A percentile compares a stretch with the other conserved stretches of the same genome.
Evolutionary conservation across 2,888 invertebrate species (phyloP).

Genomic region (Cenopis cana): DNA sequence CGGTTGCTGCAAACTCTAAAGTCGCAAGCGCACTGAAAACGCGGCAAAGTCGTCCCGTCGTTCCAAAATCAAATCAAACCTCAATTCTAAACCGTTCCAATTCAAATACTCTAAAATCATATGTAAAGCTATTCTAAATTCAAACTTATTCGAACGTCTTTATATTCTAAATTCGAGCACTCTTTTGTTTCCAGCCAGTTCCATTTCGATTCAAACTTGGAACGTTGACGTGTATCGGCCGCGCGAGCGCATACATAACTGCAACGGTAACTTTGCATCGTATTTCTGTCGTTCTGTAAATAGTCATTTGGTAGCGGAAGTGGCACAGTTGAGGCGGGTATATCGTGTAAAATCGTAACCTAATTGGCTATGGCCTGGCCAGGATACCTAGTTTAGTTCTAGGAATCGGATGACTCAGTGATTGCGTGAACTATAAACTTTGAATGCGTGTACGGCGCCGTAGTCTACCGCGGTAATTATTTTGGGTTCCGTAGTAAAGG

Average conservation of each 20-base stretch:
- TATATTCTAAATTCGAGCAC: background rate
- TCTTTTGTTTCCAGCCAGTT: constrained; percentile 11
- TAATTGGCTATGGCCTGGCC: constrained; percentile 33
- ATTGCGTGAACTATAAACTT: constrained; percentile 5
- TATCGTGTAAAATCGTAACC: constrained; percentile 29
- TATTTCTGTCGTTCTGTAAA: constrained; percentile 53
- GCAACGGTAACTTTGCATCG: constrained; percentile 20
- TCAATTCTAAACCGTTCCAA: background rate
- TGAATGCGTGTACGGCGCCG: background rate
- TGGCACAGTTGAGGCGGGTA: constrained; percentile 32
- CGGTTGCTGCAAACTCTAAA: constrained; percentile 8
- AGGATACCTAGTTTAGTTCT: constrained; percentile 40
- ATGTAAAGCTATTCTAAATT: background rate
- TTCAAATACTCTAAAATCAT: background rate
- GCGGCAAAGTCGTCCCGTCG: background rate
- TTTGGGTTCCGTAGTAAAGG: too few species aligned
- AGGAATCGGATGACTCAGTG: constrained; percentile 32
- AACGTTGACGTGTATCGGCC: background rate
- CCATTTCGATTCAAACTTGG: constrained; percentile 13
- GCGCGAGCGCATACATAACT: constrained; percentile 14
- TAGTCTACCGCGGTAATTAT: too few species aligned
- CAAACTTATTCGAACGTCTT: background rate
- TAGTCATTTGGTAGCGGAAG: constrained; percentile 58
- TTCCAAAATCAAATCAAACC: constrained; percentile 12
- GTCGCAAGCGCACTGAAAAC: constrained; percentile 18